A percentile compares a stretch with the other conserved stretches of the same genome.
Conservation (phyloP, 2,888 invertebrate genomes). For the Carcina quercana region DNA sequence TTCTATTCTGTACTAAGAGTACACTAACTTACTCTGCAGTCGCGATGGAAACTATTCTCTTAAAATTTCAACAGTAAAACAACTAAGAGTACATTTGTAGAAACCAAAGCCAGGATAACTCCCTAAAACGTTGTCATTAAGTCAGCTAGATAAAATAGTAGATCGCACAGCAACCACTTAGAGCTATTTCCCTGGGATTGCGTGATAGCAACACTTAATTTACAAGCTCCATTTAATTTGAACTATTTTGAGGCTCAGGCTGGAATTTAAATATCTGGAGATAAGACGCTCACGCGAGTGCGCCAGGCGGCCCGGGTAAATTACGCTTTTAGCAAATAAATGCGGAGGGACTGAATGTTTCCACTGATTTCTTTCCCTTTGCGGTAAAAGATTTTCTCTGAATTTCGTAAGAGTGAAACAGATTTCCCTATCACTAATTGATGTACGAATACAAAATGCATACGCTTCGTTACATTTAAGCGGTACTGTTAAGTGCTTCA, state of each 20-base stretch:
- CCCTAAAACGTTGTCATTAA: constrained; percentile 32
- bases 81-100: too few species aligned
- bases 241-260: constrained; percentile 59
- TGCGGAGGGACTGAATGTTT: constrained; percentile 32
- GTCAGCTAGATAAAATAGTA: constrained; percentile 48
- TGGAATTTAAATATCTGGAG: constrained; percentile 63
- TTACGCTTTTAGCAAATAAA: constrained; percentile 55
- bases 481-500: constrained; percentile 10
- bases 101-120: constrained; percentile 13
- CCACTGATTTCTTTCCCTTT: constrained; percentile 13
- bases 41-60: too few species aligned
- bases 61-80: too few species aligned
- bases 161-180: constrained; percentile 58
- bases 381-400: constrained; percentile 7
- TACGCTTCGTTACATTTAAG: constrained; percentile 5
- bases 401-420: constrained; percentile 2
- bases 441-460: constrained; percentile 7
- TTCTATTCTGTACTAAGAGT: too few species aligned
- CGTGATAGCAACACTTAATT: constrained; percentile 73
- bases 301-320: constrained; percentile 37
- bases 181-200: constrained; percentile 64
- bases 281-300: constrained; percentile 69
- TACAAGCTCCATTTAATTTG: constrained; percentile 64
- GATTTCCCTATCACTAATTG: constrained; percentile 7
- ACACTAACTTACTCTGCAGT: too few species aligned